A percentile compares a stretch with the other conserved stretches of the same genome.
Conservation (phyloP, 2,113 vertebrate genomes). For the Psilopsiagon aymara region DNA sequence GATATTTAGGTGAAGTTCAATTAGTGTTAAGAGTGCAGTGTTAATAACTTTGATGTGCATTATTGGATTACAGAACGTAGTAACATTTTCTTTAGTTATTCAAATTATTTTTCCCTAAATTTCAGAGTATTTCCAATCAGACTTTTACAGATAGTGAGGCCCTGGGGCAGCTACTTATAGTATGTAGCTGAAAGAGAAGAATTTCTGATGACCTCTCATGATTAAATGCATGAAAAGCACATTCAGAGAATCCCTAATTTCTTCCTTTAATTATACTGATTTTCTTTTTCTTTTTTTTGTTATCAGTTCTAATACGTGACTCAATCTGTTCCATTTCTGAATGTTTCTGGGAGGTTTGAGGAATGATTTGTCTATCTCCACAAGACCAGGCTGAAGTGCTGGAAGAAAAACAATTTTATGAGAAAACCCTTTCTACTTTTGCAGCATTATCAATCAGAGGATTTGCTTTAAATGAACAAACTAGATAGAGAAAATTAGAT, state of each 20-base stretch:
- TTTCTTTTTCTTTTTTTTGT: not conserved
- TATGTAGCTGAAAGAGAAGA: not conserved
- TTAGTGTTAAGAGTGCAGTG: not conserved
- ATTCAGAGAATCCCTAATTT: not conserved
- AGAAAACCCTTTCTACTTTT: not conserved
- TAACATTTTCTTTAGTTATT: conserved; percentile 15
- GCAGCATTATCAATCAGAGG: not conserved
- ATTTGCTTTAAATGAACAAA: not conserved
- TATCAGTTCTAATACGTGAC: not conserved
- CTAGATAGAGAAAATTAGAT: not conserved
- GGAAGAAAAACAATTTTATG: not conserved
- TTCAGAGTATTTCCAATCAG: not conserved
- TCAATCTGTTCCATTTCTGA: not conserved
- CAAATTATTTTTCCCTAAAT: not conserved
- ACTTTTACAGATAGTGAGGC: not conserved
- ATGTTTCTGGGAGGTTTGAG: not conserved
- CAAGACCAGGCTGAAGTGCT: not conserved
- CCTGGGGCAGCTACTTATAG: not conserved
- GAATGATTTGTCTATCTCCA: not conserved
- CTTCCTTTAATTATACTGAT: not conserved
- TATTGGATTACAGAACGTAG: not conserved
- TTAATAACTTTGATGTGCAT: not conserved
- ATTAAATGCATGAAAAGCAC: not conserved
- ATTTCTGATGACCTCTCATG: not conserved
- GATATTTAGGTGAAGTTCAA: conserved; percentile 4